Percentiles rank a stretch among this genome's conserved stretches.
phyloP scores from a whole-genome alignment of 2,113 vertebrate genomes.

The Oxyruncus cristatus region DNA sequence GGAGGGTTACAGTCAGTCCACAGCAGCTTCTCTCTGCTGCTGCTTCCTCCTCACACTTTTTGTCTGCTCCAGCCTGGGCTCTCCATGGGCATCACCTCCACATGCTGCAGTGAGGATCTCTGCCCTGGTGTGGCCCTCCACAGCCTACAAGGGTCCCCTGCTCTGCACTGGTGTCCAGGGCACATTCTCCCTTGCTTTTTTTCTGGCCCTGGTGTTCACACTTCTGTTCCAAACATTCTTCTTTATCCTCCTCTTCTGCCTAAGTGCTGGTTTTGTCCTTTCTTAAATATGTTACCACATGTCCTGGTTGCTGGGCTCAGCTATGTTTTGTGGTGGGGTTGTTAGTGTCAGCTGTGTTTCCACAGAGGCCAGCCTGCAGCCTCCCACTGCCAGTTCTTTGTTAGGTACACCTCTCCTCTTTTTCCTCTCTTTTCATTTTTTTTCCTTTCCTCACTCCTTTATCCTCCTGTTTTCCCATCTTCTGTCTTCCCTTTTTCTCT shows the following conservation, averaged over 20 bases:
- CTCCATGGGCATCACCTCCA: background rate
- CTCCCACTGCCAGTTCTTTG: fast-evolving
- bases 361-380: background rate
- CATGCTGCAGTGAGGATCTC: background rate
- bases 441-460: background rate
- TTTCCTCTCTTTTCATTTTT: background rate
- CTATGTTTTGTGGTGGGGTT: fast-evolving
- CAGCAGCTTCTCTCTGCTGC: background rate
- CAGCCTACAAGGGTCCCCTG: background rate
- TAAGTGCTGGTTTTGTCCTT: background rate
- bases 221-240: background rate
- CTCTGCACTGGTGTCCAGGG: background rate
- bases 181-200: background rate
- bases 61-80: background rate
- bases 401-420: background rate
- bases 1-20: background rate
- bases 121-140: background rate
- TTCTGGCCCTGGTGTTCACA: background rate
- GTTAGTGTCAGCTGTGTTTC: fast-evolving
- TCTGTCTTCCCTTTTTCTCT: background rate
- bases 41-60: background rate
- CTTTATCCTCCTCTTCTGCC: background rate
- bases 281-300: background rate
- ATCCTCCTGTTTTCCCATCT: background rate
- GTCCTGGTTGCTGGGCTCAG: background rate